Evolutionary conservation across 2,797 vertebrate species (phyloP), one percentile per base, ranked within the genome.

Genomic region (Mormyrus hasselquistii): DNA sequence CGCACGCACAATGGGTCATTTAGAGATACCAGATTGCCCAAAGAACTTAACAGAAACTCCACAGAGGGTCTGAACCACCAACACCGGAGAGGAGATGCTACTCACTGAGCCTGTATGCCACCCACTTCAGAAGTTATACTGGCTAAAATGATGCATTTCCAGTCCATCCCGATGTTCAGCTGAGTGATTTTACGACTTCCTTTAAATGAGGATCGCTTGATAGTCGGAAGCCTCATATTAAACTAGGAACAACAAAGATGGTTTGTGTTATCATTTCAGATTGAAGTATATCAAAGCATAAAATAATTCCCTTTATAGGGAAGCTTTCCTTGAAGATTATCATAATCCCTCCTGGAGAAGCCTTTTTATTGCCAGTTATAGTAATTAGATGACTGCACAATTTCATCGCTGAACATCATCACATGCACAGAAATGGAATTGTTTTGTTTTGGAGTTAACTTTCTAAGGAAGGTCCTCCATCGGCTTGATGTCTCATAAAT

Each of bases 241-340:
- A 86, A 57, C 50, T 86, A 86, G 85, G 5, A 86, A 57, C 29
- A 86, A 57, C 85, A 86, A 57, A 55, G 34, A 86, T 53, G 25
- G 47, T 85, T 55, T 84, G 82, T 84, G 41, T 84, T 84, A 86
- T 86, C 50, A 86, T 12, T 86, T 55, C 85, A 38, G 52, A 57
- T 50, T 86, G 52, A 86, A 86, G 85, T 38, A 86, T 57, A 86
- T 86, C 85, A 55, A 86, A 86, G 50, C 85, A 55, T 59, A 53
- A 86, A 86, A 86, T 86, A 86, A 86, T 38, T 69, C 41, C 47
- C 84, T 86, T 86, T 86, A 49, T 86, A 86, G 50, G 29, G 84
- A 86, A 86, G 84, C n/a, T 52, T 86, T 50, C 84, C 84, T 57
- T 86, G 85, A 86, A 86, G 85, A 86, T 55, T 34, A 55, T 52